Base-by-base conservation (phyloP, 2,113 vertebrate genomes). In the Larimichthys polyactis region DNA sequence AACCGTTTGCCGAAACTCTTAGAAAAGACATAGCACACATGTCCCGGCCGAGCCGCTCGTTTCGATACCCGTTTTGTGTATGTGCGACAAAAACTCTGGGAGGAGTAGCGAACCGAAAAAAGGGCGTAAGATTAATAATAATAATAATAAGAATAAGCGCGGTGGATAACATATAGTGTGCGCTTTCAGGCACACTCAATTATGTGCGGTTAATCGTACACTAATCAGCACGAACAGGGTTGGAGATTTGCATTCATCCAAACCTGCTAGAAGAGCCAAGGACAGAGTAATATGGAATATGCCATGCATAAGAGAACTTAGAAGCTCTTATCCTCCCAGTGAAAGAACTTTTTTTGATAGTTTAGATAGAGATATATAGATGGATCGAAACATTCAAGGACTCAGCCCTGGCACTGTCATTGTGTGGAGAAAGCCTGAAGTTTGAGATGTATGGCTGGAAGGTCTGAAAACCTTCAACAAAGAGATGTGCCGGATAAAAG, bases 181-280 rank as follows among this genome's bases (percentile, higher is more conserved):
- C n/a, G n/a, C n/a, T n/a, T n/a, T n/a, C n/a, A n/a, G n/a, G n/a
- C n/a, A n/a, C n/a, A n/a, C n/a, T n/a, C n/a, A n/a, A 24, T 79
- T 68, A 83, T 55, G 57, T 66, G 17, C 3, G 1, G 65, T 80
- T 75, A 79, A 78, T 83, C 19, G 49, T 78, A 48, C 54, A 58
- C 36, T 73, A 65, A 88, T 89, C 66, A 77, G 54, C 40, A 63
- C 14, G 59, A 62, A 66, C 32, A 67, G 27, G 3, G 48, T 54
- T 46, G 43, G 65, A 75, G 58, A 86, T 84, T 55, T 83, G 67
- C 17, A 66, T 77, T 77, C 65, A 20, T 75, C 49, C 19, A 64
- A 71, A 80, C 5, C 24, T 52, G 62, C 78, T 5, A 2, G 24
- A 32, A 55, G 65, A 76, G 46, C 68, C 83, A 69, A 79, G 79